These are phyloP conservation scores for Apus apus DNA, from an alignment of 2,113 vertebrate species.

Conservation along the genomic window DNA sequence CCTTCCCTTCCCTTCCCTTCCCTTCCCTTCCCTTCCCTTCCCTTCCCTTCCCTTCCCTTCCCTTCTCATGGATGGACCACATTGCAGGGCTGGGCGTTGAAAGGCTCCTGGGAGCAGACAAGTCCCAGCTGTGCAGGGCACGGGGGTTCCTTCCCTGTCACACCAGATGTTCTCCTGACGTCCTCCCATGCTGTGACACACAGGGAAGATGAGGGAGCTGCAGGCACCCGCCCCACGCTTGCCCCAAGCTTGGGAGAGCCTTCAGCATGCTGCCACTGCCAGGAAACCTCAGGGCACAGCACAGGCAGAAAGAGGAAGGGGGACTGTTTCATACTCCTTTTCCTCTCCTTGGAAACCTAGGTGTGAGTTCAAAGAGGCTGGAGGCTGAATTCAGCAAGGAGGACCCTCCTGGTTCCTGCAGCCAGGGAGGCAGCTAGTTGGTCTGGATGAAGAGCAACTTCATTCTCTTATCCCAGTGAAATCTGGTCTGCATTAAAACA, in stretches of 20 bases:
- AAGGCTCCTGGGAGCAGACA: neutral
- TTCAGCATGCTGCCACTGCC: fast-evolving
- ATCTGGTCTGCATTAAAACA: slow-evolving; percentile 64
- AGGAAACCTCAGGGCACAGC: fast-evolving
- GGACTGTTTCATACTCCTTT: too few relatives aligned
- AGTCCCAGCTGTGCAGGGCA: neutral
- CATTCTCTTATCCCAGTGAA: slow-evolving; percentile 11
- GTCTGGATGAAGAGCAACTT: neutral
- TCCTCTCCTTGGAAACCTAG: neutral
- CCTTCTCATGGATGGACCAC: neutral
- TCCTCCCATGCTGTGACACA: neutral
- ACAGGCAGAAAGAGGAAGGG: neutral
- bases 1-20: too few relatives aligned
- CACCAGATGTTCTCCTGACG: slow-evolving; percentile 12
- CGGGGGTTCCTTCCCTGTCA: neutral
- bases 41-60: too few relatives aligned
- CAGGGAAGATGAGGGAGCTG: fast-evolving
- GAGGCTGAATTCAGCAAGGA: neutral
- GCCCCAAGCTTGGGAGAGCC: fast-evolving
- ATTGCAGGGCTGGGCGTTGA: neutral
- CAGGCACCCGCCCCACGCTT: neutral
- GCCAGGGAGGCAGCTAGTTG: neutral
- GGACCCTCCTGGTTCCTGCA: neutral
- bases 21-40: too few relatives aligned
- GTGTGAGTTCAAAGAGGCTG: neutral